Evolutionary conservation across 1,140 invertebrate species (phyloP), one percentile per base, ranked within the genome.

Genomic region (Heliconius congener): DNA sequence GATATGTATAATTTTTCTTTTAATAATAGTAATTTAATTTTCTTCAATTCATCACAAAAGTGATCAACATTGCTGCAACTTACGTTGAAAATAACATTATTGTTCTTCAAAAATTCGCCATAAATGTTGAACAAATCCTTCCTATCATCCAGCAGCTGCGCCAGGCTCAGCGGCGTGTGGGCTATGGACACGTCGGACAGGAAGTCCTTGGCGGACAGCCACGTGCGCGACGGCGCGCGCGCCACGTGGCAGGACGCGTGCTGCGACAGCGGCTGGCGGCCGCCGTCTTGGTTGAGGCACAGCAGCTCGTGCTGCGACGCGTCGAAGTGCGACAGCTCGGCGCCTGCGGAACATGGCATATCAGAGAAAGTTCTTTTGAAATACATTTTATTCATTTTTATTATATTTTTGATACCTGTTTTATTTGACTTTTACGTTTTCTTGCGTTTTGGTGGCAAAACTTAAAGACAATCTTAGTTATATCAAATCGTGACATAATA

Each of bases 31-130:
- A 34, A 34, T 34, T 34, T 34, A 34, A 2, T 34, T 0, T 34
- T 34, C 4, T 34, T 3, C 3, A 3, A 34, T 34, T 34, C 2
- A 34, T 34, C 30, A 34, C 0, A 34, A 34, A 34, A 34, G 30
- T 34, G 30, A 3, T 34, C 4, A 34, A 23, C 3, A 34, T 34
- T 2, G 2, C 2, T 3, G 3, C 0, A 34, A 34, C 91, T 92
- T 81, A 94, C 93, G 87, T 88, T 93, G 76, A 95, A 95, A 70
- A 95, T 93, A 55, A 95, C 88, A 78, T 95, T 93, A 79, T 95
- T 92, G 34, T 95, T 94, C 85, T 94, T 94, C 72, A 94, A 86
- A 82, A 91, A 95, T 81, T 95, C 93, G 60, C 93, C 94, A 76
- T 94, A 95, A 71, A 95, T 92, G 75, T 95, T 93, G 79, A 95